Conservation (phyloP, 2,113 vertebrate genomes). For the Salvelinus fontinalis region DNA sequence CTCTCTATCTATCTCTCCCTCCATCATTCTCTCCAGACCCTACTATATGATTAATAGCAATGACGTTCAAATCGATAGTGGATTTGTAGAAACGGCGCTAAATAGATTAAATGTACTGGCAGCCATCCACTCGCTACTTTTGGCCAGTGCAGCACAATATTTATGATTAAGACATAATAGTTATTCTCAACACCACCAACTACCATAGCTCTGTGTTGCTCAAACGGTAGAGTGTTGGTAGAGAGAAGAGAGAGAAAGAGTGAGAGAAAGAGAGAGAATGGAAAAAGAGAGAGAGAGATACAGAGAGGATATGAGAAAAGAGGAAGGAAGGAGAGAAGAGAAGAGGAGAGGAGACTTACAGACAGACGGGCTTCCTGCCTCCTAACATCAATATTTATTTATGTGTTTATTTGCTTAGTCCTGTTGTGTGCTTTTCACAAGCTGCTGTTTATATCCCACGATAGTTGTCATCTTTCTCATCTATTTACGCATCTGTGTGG, state of each 20-base stretch:
- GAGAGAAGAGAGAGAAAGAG: too few relatives aligned
- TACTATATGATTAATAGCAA: constrained; percentile 63
- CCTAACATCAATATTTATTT: constrained; percentile 24
- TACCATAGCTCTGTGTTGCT: constrained; percentile 5
- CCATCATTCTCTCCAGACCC: neutral
- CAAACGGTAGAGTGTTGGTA: neutral
- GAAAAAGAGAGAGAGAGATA: too few relatives aligned
- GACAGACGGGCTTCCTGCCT: constrained; percentile 4
- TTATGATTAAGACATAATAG: constrained; percentile 42
- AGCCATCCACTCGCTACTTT: constrained; percentile 30
- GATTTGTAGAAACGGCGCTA: constrained; percentile 66
- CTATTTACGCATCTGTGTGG: constrained; percentile 55
- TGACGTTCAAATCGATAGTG: constrained; percentile 63
- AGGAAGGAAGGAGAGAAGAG: neutral
- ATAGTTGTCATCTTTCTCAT: constrained; percentile 39
- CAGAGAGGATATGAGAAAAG: too few relatives aligned
- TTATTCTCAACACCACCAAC: neutral
- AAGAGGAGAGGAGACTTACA: constrained; percentile 9
- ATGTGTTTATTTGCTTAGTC: constrained; percentile 37
- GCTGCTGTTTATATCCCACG: constrained; percentile 53
- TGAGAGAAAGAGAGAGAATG: too few relatives aligned
- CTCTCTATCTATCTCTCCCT: too few relatives aligned
- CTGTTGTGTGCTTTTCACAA: constrained; percentile 24
- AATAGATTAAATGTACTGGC: constrained; percentile 59
- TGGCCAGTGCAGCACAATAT: constrained; percentile 32